Evolutionary conservation across 92 coral and sea anemone species (phyloP).

Genomic region (Actinostola sp.): DNA sequence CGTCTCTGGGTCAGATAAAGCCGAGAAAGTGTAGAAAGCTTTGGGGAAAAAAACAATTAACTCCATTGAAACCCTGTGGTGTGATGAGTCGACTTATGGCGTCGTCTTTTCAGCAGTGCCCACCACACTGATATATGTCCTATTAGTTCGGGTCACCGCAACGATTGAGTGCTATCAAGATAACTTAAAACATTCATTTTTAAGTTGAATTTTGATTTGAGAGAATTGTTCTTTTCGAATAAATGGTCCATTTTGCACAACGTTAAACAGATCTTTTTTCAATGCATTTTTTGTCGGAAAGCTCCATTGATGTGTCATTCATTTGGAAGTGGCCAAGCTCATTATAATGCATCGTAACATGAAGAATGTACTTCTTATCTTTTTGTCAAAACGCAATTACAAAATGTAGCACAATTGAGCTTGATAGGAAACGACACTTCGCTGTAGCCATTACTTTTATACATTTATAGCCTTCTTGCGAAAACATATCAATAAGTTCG

Average conservation of each 20-base stretch:
- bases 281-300: not conserved
- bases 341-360: not conserved
- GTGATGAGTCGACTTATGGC: conserved; percentile 7
- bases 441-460: not conserved
- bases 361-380: not conserved
- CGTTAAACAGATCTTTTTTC: conserved; percentile 7
- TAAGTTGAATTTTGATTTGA: not conserved
- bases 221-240: not conserved
- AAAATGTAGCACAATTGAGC: not conserved
- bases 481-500: not conserved
- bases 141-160: conserved; percentile 7
- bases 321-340: not conserved
- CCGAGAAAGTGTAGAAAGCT: not conserved
- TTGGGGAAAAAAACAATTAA: not conserved
- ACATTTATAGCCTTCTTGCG: not conserved
- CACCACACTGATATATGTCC: conserved; percentile 10
- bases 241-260: not conserved
- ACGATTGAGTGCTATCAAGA: conserved; percentile 4
- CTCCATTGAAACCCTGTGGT: not conserved
- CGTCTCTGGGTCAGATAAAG: not conserved
- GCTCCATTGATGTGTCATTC: conserved; percentile 11
- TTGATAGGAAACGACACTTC: not conserved
- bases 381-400: conserved; percentile 7
- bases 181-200: conserved; percentile 7
- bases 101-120: conserved; percentile 16